phyloP scores from a whole-genome alignment of 2,888 invertebrate genomes.

The Bibio marci region DNA sequence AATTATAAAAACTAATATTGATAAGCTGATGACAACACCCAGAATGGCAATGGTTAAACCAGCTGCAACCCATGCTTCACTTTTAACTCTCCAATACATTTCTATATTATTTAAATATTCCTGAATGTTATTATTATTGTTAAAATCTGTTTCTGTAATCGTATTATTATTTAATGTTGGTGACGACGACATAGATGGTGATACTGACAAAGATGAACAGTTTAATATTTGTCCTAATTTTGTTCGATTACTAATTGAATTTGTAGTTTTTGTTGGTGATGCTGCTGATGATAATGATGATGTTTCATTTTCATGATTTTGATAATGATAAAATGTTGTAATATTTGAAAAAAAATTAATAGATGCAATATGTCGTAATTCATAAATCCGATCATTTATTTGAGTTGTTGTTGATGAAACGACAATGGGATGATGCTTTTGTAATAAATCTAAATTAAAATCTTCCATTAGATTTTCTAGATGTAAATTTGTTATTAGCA shows the following conservation, averaged over 20 bases:
- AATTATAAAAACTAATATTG: conserved; percentile 45
- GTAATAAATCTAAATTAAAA: conserved; percentile 6
- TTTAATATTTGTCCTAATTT: conserved; percentile 28
- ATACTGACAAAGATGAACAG: conserved; percentile 11
- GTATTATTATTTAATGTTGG: conserved; percentile 17
- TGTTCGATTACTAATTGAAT: conserved; percentile 21
- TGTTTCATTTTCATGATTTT: conserved; percentile 7
- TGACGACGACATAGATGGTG: conserved; percentile 20
- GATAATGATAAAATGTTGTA: conserved; percentile 27
- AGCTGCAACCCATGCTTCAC: conserved; percentile 39
- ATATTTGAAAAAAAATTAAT: conserved; percentile 26
- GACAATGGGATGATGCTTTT: neutral
- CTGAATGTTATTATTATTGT: no score
- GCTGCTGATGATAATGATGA: no score
- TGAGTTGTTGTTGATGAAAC: conserved; percentile 2
- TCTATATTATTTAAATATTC: conserved; percentile 14
- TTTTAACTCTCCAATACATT: conserved; percentile 28
- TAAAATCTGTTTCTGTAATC: neutral
- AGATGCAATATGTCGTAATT: conserved; percentile 24
- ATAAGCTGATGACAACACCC: conserved; percentile 43
- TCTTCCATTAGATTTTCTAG: conserved; percentile 1
- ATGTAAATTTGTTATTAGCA: conserved; percentile 2
- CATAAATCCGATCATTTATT: conserved; percentile 16
- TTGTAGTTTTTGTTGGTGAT: no score
- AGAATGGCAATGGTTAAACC: conserved; percentile 46